phyloP scores from a whole-genome alignment of 2,797 vertebrate genomes.

The Spondyliosoma cantharus region DNA sequence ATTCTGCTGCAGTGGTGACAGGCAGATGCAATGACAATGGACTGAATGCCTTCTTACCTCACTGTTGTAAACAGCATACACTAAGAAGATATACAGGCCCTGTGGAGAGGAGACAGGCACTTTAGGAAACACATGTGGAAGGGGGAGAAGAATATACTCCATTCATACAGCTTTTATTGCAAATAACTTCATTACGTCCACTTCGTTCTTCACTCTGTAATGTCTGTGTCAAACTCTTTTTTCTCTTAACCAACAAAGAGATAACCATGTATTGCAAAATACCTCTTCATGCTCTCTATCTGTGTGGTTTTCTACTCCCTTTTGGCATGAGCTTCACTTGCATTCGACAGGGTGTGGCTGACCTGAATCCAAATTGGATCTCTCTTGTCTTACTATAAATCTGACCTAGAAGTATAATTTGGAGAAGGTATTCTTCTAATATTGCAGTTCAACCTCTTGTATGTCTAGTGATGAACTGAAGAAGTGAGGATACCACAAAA shows the following conservation, averaged over 20 bases:
- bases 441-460: neutral
- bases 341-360: slow-evolving; percentile 17
- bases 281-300: slow-evolving; percentile 12
- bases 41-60: slow-evolving; percentile 86
- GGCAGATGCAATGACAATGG: slow-evolving; percentile 24
- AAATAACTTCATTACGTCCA: slow-evolving; percentile 28
- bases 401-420: neutral
- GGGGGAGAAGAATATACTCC: slow-evolving; percentile 31
- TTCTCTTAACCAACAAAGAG: slow-evolving; percentile 25
- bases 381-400: neutral
- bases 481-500: neutral
- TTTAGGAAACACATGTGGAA: slow-evolving; percentile 5
- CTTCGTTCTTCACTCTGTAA: slow-evolving; percentile 26
- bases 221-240: slow-evolving; percentile 23
- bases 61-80: slow-evolving; percentile 91
- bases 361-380: slow-evolving; percentile 6
- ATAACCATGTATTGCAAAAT: slow-evolving; percentile 28
- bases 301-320: slow-evolving; percentile 44
- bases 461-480: neutral
- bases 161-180: slow-evolving; percentile 47
- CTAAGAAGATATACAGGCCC: slow-evolving; percentile 94
- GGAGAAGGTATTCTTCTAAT: neutral
- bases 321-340: slow-evolving; percentile 17
- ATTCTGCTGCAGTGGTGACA: slow-evolving; percentile 22
- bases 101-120: slow-evolving; percentile 68